phyloP scores from a whole-genome alignment of 2,888 invertebrate genomes.

The Epirrhoe alternata region DNA sequence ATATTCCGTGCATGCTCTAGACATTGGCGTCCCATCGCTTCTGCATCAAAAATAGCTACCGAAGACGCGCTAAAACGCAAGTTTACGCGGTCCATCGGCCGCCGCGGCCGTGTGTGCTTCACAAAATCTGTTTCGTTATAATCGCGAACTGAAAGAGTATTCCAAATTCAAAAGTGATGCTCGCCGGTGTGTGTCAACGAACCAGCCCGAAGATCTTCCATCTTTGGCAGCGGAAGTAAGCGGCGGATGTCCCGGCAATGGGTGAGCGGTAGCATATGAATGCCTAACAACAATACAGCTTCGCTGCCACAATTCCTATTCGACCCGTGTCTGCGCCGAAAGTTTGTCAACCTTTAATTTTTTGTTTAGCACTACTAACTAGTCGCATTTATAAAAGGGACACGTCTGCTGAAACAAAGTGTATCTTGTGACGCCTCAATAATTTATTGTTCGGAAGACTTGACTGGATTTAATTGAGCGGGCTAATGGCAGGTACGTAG shows the following conservation, averaged over 20 bases:
- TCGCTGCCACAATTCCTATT: constrained; percentile 81
- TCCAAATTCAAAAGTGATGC: constrained; percentile 42
- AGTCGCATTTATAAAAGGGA: constrained; percentile 47
- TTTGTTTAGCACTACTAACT: constrained; percentile 61
- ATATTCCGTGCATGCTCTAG: constrained; percentile 85
- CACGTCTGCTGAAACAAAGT: constrained; percentile 42
- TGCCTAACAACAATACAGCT: constrained; percentile 78
- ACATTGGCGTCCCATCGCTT: constrained; percentile 83
- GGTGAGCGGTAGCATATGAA: constrained; percentile 81
- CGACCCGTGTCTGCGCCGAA: constrained; percentile 77
- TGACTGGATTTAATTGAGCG: constrained; percentile 32
- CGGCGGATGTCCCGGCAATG: constrained; percentile 83
- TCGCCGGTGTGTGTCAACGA: constrained; percentile 74
- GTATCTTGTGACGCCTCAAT: constrained; percentile 35
- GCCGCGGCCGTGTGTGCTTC: constrained; percentile 66
- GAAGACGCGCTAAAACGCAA: constrained; percentile 79
- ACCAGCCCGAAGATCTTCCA: constrained; percentile 79
- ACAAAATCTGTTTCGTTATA: constrained; percentile 38
- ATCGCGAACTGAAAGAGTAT: constrained; percentile 37
- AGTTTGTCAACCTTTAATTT: constrained; percentile 83
- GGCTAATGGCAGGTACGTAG: constrained; percentile 13
- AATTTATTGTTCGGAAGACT: constrained; percentile 38
- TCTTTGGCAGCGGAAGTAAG: constrained; percentile 84
- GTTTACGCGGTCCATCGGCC: constrained; percentile 75
- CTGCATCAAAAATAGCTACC: constrained; percentile 84